Evolutionary conservation across 2,113 vertebrate species (phyloP).

Genomic region (Protobothrops flavoviridis): DNA sequence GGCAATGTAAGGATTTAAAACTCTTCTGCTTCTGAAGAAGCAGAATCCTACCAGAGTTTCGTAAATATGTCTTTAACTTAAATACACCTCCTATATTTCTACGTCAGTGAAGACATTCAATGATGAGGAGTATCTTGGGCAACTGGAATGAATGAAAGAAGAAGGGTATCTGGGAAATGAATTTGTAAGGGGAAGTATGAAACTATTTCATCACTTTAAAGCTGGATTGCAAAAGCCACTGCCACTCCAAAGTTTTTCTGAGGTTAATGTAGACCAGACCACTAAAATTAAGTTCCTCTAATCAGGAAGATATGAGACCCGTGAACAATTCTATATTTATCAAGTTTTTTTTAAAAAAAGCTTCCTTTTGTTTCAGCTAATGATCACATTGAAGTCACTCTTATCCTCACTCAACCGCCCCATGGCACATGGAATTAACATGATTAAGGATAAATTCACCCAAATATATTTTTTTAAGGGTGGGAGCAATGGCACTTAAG

Average conservation of each 20-base stretch:
- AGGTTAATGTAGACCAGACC: neutral
- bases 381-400: neutral
- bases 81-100: neutral
- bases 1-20: neutral
- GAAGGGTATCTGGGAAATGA: neutral
- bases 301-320: neutral
- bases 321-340: neutral
- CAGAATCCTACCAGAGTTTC: neutral
- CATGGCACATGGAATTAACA: neutral
- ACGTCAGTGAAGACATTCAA: neutral
- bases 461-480: neutral
- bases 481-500: no score
- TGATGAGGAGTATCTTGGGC: constrained; percentile 21
- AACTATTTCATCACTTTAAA: neutral
- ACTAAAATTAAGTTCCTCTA: neutral
- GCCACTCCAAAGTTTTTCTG: neutral
- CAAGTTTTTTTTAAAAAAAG: neutral
- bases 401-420: neutral
- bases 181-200: neutral
- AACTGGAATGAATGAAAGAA: constrained; percentile 17
- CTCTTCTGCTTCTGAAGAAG: neutral
- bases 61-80: neutral
- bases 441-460: neutral
- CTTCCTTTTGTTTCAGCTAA: neutral
- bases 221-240: neutral